Evolutionary conservation across 2,797 vertebrate species (phyloP).

Genomic region (Hippopotamyrus pictus): DNA sequence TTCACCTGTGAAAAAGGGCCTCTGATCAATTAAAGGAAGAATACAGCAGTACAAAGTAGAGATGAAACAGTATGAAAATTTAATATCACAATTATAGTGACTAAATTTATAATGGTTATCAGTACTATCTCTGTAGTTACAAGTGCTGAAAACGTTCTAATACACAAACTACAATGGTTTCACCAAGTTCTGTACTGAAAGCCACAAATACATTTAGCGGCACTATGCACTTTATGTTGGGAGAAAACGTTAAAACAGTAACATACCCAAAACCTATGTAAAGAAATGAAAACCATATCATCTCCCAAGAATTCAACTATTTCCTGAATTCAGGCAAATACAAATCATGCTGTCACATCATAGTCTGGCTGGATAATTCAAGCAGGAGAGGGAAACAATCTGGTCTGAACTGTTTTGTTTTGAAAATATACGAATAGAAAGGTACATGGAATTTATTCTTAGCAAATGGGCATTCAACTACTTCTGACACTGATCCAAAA

Average conservation of each 20-base stretch:
- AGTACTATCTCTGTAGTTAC: not conserved
- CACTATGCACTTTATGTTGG: not conserved
- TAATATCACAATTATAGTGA: not conserved
- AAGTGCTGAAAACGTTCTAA: not conserved
- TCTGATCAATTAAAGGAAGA: not conserved
- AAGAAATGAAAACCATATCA: not conserved
- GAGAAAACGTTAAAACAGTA: not conserved
- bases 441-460: not conserved
- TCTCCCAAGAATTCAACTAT: not conserved
- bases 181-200: not conserved
- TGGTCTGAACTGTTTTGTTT: not conserved
- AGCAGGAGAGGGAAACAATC: not conserved
- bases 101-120: not conserved
- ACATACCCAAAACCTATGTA: not conserved
- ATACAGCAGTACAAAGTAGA: not conserved
- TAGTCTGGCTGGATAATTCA: not conserved
- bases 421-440: not conserved
- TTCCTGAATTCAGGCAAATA: not conserved
- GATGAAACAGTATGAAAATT: not conserved
- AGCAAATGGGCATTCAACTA: not conserved
- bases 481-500: not conserved
- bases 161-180: not conserved
- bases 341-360: not conserved
- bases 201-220: not conserved
- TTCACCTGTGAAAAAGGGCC: not conserved